These are phyloP conservation scores for Fundulus diaphanus DNA, from an alignment of 2,797 vertebrate genomes.

Conservation along the genomic window DNA sequence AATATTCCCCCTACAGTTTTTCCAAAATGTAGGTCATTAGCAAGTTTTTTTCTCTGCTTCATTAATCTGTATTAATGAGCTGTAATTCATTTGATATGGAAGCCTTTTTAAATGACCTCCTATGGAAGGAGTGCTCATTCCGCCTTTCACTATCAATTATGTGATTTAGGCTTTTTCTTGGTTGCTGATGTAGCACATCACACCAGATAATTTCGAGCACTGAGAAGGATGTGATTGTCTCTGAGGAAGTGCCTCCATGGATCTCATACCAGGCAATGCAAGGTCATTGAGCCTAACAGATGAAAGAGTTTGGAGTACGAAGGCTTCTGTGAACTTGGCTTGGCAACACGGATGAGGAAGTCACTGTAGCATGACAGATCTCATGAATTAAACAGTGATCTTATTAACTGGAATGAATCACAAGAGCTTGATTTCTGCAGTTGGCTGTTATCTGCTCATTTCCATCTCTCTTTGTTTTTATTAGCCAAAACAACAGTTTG, in stretches of 20 bases:
- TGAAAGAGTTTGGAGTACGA: slow-evolving; percentile 47
- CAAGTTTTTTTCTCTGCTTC: slow-evolving; percentile 18
- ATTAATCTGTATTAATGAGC: slow-evolving; percentile 67
- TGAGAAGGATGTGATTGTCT: slow-evolving; percentile 10
- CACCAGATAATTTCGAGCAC: background rate
- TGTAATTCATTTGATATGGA: slow-evolving; percentile 59
- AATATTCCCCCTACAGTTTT: background rate
- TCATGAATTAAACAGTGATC: slow-evolving; percentile 77
- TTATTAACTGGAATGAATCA: slow-evolving; percentile 62
- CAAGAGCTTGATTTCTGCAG: slow-evolving; percentile 37
- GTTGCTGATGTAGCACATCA: background rate
- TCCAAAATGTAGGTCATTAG: background rate
- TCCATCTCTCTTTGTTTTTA: slow-evolving; percentile 28
- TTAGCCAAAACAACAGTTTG: slow-evolving; percentile 41
- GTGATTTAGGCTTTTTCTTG: background rate
- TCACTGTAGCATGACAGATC: slow-evolving; percentile 68
- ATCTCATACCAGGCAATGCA: slow-evolving; percentile 25
- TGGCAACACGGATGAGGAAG: slow-evolving; percentile 48
- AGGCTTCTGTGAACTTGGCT: slow-evolving; percentile 41
- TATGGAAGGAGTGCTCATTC: slow-evolving; percentile 21
- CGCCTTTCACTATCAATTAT: background rate
- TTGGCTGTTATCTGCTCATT: slow-evolving; percentile 36
- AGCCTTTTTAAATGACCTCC: slow-evolving; percentile 35
- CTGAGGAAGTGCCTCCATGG: background rate
- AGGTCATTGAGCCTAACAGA: slow-evolving; percentile 54